Evolutionary conservation across 1,140 invertebrate species (phyloP).

Genomic region (Diabrotica undecimpunctata): DNA sequence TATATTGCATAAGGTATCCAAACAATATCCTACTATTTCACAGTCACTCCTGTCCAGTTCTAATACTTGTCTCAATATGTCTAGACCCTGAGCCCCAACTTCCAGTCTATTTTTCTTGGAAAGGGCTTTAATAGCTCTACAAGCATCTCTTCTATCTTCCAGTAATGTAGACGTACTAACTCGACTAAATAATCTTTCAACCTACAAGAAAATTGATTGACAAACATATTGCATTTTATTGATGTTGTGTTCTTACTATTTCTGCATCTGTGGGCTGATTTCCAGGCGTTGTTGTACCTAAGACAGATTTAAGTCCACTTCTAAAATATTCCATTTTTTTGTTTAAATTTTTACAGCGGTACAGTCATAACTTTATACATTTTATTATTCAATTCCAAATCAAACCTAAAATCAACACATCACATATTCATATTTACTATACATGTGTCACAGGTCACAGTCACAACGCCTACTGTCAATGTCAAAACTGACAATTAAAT

Average conservation of each 20-base stretch:
- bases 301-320: slow-evolving; percentile 82
- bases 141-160: slow-evolving; percentile 94
- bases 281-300: slow-evolving; percentile 73
- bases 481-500: not conserved
- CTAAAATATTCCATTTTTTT: slow-evolving; percentile 77
- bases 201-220: slow-evolving; percentile 53
- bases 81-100: slow-evolving; percentile 94
- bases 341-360: not conserved
- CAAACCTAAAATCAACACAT: slow-evolving; percentile 1
- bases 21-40: slow-evolving; percentile 86
- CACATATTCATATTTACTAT: not conserved
- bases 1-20: slow-evolving; percentile 90
- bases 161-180: slow-evolving; percentile 88
- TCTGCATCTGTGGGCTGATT: slow-evolving; percentile 75
- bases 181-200: slow-evolving; percentile 89
- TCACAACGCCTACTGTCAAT: not conserved
- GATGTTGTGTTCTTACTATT: slow-evolving; percentile 61
- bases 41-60: slow-evolving; percentile 81
- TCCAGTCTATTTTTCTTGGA: slow-evolving; percentile 91
- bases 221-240: slow-evolving; percentile 20
- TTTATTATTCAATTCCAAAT: not conserved
- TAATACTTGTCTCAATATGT: slow-evolving; percentile 75
- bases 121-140: slow-evolving; percentile 88
- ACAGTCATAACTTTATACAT: slow-evolving; percentile 11
- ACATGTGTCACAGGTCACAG: not conserved